Percentiles rank a stretch among this genome's conserved stretches.
phyloP scores from a whole-genome alignment of 2,797 vertebrate genomes.

The Pterois miles region DNA sequence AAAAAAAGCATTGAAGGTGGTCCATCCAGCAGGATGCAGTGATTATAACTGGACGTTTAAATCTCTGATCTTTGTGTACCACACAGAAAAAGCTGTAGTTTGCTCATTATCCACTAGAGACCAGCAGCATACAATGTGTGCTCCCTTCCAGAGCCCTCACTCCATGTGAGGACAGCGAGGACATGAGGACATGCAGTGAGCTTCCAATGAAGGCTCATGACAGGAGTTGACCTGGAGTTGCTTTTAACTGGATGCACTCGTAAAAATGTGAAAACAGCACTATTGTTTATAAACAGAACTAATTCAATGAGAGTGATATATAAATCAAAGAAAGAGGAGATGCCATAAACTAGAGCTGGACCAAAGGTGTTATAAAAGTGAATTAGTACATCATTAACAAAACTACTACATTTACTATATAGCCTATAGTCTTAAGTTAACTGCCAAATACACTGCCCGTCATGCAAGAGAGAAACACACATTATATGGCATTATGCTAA shows the following conservation, averaged over 20 bases:
- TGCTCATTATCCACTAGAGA: constrained; percentile 42
- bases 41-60: background rate
- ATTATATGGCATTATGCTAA: no score
- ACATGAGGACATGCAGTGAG: background rate
- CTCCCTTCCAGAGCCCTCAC: no score
- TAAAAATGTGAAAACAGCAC: background rate
- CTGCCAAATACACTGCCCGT: no score
- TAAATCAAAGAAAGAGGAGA: background rate
- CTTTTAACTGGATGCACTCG: background rate
- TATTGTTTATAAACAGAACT: background rate
- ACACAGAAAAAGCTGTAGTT: background rate
- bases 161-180: background rate
- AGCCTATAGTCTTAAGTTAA: background rate
- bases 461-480: background rate
- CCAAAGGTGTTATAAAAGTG: background rate
- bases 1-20: background rate
- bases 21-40: background rate
- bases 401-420: background rate
- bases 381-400: background rate
- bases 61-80: background rate
- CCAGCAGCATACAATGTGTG: constrained; percentile 4
- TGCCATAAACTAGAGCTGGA: background rate
- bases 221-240: background rate
- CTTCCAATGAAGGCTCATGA: background rate
- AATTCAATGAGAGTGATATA: background rate